Percentiles rank a stretch among this genome's conserved stretches.
Evolutionary conservation across 2,113 vertebrate genomes (phyloP).

Genomic region (Onychorhynchus coronatus): DNA sequence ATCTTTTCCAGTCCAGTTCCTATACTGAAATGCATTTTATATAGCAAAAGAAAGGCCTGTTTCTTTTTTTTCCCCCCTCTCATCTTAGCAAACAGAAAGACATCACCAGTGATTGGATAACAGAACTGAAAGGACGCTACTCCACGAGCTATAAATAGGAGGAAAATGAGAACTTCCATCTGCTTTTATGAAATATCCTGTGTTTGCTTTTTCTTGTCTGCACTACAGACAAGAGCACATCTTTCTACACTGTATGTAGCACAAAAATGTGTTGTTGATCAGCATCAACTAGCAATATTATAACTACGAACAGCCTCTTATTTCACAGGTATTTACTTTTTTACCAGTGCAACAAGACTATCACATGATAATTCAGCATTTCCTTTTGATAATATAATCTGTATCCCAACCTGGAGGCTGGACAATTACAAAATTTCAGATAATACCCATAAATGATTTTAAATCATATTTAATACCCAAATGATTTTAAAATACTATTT

Average conservation of each 20-base stretch:
- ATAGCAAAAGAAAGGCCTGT: not conserved
- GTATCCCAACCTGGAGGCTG: not conserved
- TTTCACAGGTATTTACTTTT: not conserved
- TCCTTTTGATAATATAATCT: not conserved
- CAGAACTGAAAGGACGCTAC: not conserved
- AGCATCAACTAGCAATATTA: not conserved
- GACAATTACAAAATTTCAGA: not conserved
- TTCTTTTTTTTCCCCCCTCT: not conserved
- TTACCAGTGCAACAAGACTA: not conserved
- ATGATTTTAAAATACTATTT: not conserved
- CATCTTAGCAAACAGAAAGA: not conserved
- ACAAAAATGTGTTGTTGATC: not conserved
- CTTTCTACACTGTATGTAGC: not conserved
- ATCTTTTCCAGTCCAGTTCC: not conserved
- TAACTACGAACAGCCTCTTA: not conserved
- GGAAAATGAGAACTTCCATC: slow-evolving; percentile 8
- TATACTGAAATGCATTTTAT: not conserved
- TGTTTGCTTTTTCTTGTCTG: not conserved
- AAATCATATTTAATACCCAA: too few species aligned
- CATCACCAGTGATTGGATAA: not conserved
- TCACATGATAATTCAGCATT: not conserved
- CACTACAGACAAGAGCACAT: not conserved
- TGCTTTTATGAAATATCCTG: not conserved
- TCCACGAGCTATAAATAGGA: not conserved
- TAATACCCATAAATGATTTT: not conserved